Evolutionary conservation across 2,888 invertebrate species (phyloP), one percentile per base, ranked within the genome.

Genomic region (Xestia c-nigrum): DNA sequence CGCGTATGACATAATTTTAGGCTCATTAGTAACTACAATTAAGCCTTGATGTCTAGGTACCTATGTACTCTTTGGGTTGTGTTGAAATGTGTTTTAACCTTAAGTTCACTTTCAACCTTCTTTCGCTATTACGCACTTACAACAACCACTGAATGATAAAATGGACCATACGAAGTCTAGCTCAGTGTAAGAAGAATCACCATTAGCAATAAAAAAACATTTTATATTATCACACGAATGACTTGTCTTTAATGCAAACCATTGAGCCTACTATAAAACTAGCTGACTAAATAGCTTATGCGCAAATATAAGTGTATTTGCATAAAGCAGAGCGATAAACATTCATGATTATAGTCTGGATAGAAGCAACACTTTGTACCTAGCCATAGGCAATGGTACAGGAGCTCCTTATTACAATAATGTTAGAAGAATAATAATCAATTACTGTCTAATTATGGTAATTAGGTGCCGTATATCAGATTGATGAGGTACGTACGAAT

Each of bases 261-360:
- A 38, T 16, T 38, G 21, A n/a, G 64, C 38, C 59, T 24, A 52
- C 52, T 57, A 40, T 55, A 47, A 40, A 76, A 40, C 21, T 70
- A 16, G 64, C 47, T 16, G 31, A 52, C 14, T 55, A 61, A 61
- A 63, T 24, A 55, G 43, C 59, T 47, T 69, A 14, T 55, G 10
- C 55, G 19, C 24, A 68, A 71, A 68, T 73, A 57, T 1, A 70
- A 40, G 76, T 10, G 50, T 69, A 68, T 73, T 68, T 63, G 59
- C 73, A 70, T 70, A 71, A 76, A 64, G 68, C 72, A 64, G 85
- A 68, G 38, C 61, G 67, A 61, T 83, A 81, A 85, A 74, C 55
- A 59, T 21, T 3, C 12, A 5, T 31, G 50, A 64, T 81, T 85
- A 72, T 78, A 40, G 71, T 3, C 61, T 24, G 65, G 59, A 14